Conservation (phyloP, 2,113 vertebrate genomes). For the Chrysochloris asiatica region DNA sequence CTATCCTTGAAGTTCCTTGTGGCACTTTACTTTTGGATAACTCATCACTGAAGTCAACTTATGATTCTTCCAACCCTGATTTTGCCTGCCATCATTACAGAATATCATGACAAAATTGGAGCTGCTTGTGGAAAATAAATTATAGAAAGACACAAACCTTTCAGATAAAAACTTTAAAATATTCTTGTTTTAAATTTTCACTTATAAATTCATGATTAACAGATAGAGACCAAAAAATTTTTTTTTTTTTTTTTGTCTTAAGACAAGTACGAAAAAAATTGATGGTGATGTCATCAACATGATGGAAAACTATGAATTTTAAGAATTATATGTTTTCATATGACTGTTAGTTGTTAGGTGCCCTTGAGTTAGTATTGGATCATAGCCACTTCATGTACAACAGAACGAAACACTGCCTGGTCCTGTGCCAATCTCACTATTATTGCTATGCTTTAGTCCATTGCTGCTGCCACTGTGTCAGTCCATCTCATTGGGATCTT, state of each 20-base stretch:
- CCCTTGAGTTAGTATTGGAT: no score
- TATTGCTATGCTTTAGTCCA: no score
- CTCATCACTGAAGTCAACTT: not conserved
- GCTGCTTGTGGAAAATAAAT: not conserved
- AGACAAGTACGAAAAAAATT: conserved; percentile 31
- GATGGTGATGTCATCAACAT: not conserved
- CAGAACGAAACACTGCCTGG: no score
- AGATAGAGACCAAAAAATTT: not conserved
- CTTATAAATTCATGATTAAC: conserved; percentile 38
- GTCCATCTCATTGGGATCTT: no score
- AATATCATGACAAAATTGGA: not conserved
- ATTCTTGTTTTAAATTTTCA: conserved; percentile 7
- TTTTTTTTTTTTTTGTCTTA: not conserved
- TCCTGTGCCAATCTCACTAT: no score
- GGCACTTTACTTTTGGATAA: not conserved
- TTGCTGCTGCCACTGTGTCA: no score
- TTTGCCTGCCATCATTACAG: not conserved
- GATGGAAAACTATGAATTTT: not conserved
- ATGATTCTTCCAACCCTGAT: not conserved
- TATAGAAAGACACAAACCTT: not conserved
- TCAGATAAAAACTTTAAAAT: conserved; percentile 27
- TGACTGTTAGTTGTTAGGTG: no score
- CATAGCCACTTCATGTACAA: no score
- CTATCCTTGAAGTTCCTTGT: not conserved
- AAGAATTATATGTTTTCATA: no score